Base-by-base conservation (phyloP, 2,888 invertebrate genomes). In the Ecliptopera silaceata region DNA sequence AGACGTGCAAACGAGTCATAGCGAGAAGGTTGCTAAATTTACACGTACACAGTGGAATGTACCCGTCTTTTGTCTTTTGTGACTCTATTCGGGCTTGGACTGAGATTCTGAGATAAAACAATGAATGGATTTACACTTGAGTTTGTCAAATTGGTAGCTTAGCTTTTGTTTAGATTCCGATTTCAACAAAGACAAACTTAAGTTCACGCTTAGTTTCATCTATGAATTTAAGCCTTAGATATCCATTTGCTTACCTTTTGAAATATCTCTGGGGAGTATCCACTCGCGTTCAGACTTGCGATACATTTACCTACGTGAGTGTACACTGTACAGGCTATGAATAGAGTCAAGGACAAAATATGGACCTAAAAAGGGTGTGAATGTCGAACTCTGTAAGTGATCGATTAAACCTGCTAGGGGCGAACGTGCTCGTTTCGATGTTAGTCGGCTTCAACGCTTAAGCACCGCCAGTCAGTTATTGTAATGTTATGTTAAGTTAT, bases 381-480 rank as follows among this genome's bases (percentile, higher is more conserved):
- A 46, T 56, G 53, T 65, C 59, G 60, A 39, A 45, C 22, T 58
- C 46, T 56, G 48, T 45, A 57, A 26, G 66, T 69, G 57, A 57
- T 57, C 49, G 54, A 47, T 45, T 32, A 46, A 46, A 43, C 42
- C 41, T 38, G 56, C 15, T 48, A 70, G 70, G 72, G 80, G 72
- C 74, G 77, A 70, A 72, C 75, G 78, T 79, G 77, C 77, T 77
- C 75, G 74, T 75, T 73, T 74, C 70, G 69, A 76, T 70, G 76
- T 75, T 72, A 75, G 77, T 72, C 74, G 80, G 86, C 86, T 85
- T 84, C 77, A 75, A 80, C 64, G 61, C 84, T 86, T 83, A 75
- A 79, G 78, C 82, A 81, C 82, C 83, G 84, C 86, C 84, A 83
- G 81, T 84, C 86, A 77, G 80, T 84, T 63, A 63, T 46, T 63